phyloP scores from a whole-genome alignment of 2,888 invertebrate species.

The Dryocosmus kuriphilus region DNA sequence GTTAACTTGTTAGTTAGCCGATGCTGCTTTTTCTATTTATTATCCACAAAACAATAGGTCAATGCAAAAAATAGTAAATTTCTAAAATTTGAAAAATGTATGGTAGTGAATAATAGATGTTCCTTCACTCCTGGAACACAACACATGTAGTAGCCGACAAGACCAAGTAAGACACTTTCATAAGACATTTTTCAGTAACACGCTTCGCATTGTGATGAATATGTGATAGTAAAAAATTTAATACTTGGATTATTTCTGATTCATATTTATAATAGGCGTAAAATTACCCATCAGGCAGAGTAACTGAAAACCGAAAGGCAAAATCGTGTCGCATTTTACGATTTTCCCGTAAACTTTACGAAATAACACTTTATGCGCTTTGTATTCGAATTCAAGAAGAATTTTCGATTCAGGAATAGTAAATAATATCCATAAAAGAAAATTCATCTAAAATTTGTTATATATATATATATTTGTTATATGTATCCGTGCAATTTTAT shows the following conservation, averaged over 20 bases:
- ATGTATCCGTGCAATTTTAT: too few species aligned
- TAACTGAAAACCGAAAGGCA: neutral
- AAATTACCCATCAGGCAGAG: neutral
- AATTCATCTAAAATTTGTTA: neutral
- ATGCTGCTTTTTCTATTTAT: neutral
- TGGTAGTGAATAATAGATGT: too few species aligned
- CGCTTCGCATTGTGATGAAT: too few species aligned
- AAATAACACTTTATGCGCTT: neutral
- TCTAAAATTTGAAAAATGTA: too few species aligned
- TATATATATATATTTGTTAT: too few species aligned
- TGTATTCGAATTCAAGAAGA: neutral
- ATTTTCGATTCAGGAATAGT: neutral
- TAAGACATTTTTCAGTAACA: too few species aligned
- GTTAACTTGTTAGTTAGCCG: neutral
- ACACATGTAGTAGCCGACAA: too few species aligned
- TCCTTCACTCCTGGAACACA: too few species aligned
- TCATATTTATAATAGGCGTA: neutral
- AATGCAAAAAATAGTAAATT: neutral
- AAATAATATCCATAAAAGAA: neutral
- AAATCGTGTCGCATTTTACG: neutral
- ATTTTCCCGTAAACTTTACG: neutral
- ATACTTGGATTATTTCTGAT: too few species aligned
- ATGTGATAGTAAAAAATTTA: too few species aligned
- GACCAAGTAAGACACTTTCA: too few species aligned
- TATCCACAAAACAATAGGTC: neutral